These are phyloP conservation scores for Sycophaga agraensis DNA, from an alignment of 1,140 invertebrate species.

Conservation along the genomic window DNA sequence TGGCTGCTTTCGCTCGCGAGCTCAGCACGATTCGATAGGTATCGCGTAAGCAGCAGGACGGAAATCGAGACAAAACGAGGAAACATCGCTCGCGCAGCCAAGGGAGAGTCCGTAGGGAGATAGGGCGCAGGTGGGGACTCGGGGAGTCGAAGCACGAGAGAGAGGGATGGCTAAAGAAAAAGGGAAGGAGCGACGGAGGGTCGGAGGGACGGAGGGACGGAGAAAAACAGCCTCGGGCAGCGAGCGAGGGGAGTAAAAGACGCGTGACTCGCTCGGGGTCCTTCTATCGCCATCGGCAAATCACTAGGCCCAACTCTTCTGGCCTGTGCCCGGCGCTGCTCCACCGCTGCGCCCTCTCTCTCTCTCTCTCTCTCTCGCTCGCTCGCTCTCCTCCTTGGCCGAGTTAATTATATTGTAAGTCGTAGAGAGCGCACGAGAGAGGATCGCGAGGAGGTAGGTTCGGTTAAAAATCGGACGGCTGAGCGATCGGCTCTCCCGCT, in stretches of 20 bases:
- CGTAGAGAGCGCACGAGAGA: conserved; percentile 2
- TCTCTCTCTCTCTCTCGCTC: not conserved
- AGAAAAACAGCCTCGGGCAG: not conserved
- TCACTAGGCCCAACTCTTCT: not conserved
- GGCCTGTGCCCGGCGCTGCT: not conserved
- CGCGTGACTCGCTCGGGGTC: conserved; percentile 22
- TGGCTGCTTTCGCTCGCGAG: not conserved
- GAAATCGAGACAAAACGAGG: conserved; percentile 29
- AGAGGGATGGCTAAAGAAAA: no score
- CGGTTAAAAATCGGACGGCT: conserved; percentile 9
- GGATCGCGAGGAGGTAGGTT: not conserved
- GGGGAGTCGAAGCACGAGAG: not conserved
- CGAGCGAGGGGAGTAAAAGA: not conserved
- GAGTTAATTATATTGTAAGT: conserved; percentile 22
- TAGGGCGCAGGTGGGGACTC: not conserved
- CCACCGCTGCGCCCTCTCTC: not conserved
- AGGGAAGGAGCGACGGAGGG: no score
- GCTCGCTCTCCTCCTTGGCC: not conserved
- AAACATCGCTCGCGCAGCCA: not conserved
- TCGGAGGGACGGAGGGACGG: not conserved
- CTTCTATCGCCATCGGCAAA: conserved; percentile 17
- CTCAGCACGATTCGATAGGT: conserved; percentile 22
- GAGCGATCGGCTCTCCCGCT: conserved; percentile 13
- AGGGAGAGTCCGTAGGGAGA: not conserved
- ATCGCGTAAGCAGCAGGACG: conserved; percentile 25